Evolutionary conservation across 2,888 invertebrate species (phyloP), one percentile per base, ranked within the genome.

Genomic region (Argyresthia albistria): DNA sequence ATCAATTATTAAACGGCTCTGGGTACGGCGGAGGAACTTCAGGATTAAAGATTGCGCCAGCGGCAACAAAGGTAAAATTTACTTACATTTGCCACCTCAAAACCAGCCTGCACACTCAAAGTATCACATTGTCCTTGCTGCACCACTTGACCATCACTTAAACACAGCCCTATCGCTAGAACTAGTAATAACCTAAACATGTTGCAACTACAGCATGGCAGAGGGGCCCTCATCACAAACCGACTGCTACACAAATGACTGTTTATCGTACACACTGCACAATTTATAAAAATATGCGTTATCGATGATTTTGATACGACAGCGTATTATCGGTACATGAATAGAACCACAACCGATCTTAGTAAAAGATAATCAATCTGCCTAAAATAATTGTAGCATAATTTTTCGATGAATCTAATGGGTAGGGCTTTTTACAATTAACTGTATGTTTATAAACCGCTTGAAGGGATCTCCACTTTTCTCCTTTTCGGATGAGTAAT

Each of bases 101-200:
- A 79, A 53, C 73, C 52, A 3, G 36, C 4, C 11, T 54, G 47
- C 47, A 76, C 50, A 0, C 45, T 3, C 42, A 78, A 57, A 52
- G 70, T 58, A 0, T 59, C 51, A 57, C 84, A 84, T 50, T 72
- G 76, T 67, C 79, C 79, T 55, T 60, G 15, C 55, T 78, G 76
- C 35, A 77, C 53, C 12, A 78, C 59, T 55, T 80, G 80, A 46
- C 69, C 76, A 46, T 65, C 66, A 70, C 71, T 67, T 56, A 61
- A 61, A 58, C 65, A 60, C 36, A 73, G 60, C 61, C 72, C 70
- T 10, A 72, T 54, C 62, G 67, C 64, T 61, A 77, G 57, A 61
- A 76, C 61, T 66, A 80, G 49, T 11, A 43, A 36, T 8, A 43
- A 8, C 35, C 45, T 43, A 43, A 35, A 12, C 45, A 45, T 50